Conservation (phyloP, 1,140 invertebrate species). For the Asbolus verrucosus region DNA sequence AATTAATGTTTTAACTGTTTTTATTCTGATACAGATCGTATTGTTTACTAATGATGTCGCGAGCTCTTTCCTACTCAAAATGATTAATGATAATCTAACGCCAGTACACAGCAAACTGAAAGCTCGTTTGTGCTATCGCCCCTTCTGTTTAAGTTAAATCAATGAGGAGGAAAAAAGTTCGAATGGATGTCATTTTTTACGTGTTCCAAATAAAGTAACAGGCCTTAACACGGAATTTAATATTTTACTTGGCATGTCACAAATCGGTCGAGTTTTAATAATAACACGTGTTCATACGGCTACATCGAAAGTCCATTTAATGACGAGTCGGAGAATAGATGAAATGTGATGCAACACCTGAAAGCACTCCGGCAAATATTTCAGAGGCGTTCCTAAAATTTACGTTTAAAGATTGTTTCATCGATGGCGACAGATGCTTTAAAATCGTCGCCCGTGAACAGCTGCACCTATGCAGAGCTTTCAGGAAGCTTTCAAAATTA, state of each 20-base stretch:
- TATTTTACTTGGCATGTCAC: too few species aligned
- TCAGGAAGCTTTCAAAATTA: slow-evolving; percentile 28
- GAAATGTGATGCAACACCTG: too few species aligned
- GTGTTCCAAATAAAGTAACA: too few species aligned
- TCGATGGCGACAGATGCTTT: slow-evolving; percentile 9
- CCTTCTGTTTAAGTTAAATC: slow-evolving; percentile 19
- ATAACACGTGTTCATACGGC: too few species aligned
- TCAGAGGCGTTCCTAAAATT: background rate
- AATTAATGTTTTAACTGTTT: slow-evolving; percentile 37
- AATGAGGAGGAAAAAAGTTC: slow-evolving; percentile 7
- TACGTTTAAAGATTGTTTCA: slow-evolving; percentile 6
- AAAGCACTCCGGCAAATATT: too few species aligned
- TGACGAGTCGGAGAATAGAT: too few species aligned
- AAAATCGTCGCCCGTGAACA: slow-evolving; percentile 8
- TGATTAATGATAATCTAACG: slow-evolving; percentile 32
- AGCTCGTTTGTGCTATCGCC: slow-evolving; percentile 5
- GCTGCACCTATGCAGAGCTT: slow-evolving; percentile 6
- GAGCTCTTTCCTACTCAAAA: slow-evolving; percentile 15
- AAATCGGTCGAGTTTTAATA: too few species aligned
- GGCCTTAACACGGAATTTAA: too few species aligned
- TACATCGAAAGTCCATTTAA: too few species aligned
- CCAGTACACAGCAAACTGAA: slow-evolving; percentile 17
- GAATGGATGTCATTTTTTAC: background rate
- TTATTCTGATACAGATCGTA: slow-evolving; percentile 31
- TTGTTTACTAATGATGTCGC: slow-evolving; percentile 39